These are phyloP conservation scores for Lasioglossum pauxillum DNA, from an alignment of 2,888 invertebrate genomes.

Conservation along the genomic window DNA sequence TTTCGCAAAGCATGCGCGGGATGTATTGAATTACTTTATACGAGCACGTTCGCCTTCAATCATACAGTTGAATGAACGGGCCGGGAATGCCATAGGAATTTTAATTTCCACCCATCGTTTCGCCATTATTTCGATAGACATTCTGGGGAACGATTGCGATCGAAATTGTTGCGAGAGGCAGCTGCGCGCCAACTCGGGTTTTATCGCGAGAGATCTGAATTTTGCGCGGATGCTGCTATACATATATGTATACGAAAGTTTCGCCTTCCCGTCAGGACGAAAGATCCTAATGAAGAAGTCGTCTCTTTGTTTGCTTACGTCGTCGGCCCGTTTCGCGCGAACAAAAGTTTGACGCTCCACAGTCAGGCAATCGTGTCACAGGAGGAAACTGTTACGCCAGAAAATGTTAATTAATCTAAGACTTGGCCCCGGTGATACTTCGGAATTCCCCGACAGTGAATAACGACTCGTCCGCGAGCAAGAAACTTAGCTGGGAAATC, in stretches of 20 bases:
- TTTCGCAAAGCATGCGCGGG: conserved; percentile 28
- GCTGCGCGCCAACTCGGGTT: neutral
- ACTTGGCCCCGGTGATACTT: conserved; percentile 12
- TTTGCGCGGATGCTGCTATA: neutral
- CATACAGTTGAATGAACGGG: conserved; percentile 52
- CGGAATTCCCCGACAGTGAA: neutral
- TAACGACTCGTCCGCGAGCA: neutral
- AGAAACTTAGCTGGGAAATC: neutral
- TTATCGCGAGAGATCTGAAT: neutral
- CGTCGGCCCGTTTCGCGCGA: conserved; percentile 1
- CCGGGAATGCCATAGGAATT: conserved; percentile 49
- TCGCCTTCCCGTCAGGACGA: conserved; percentile 3
- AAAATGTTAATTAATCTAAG: conserved; percentile 25
- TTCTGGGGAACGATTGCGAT: conserved; percentile 30
- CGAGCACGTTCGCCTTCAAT: conserved; percentile 50
- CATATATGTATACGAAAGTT: neutral
- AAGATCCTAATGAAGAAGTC: conserved; percentile 23
- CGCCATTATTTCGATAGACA: conserved; percentile 8
- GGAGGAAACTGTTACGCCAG: neutral
- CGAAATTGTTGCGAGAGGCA: neutral
- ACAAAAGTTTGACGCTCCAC: conserved; percentile 27
- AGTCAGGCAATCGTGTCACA: conserved; percentile 7
- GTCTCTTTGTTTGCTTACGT: conserved; percentile 14
- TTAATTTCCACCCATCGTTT: conserved; percentile 36
- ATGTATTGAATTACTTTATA: conserved; percentile 44